Conservation (phyloP, 1,140 invertebrate genomes). For the Neotoxoptera formosana region DNA sequence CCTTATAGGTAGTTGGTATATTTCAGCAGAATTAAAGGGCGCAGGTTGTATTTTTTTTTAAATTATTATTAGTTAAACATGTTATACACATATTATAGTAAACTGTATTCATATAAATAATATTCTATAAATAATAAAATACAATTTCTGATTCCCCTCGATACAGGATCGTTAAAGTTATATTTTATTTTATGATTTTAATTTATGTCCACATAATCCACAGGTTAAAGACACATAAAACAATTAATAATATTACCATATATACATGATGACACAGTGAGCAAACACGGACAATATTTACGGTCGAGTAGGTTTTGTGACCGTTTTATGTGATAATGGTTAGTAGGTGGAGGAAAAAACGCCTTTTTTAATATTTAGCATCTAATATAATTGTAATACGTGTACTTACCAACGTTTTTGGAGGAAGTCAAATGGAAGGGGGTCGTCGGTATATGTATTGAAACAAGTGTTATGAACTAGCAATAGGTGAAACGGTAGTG, state of each 20-base stretch:
- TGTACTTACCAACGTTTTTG: constrained; percentile 40
- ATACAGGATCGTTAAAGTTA: not conserved
- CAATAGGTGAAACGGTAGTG: constrained; percentile 44
- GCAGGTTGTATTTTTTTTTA: not conserved
- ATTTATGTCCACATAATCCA: not conserved
- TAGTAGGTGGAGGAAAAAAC: constrained; percentile 24
- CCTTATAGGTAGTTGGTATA: not conserved
- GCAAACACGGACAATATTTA: constrained; percentile 53
- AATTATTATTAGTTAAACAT: not conserved
- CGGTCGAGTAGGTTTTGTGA: constrained; percentile 42
- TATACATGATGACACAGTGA: constrained; percentile 32
- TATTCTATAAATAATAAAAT: not conserved
- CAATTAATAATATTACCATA: constrained; percentile 39
- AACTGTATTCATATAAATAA: not conserved
- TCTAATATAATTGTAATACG: constrained; percentile 44
- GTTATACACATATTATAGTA: not conserved
- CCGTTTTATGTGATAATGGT: constrained; percentile 37
- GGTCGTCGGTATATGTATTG: constrained; percentile 23
- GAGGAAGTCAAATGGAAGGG: constrained; percentile 29
- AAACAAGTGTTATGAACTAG: constrained; percentile 46
- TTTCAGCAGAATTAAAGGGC: not conserved
- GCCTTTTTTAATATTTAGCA: constrained; percentile 33
- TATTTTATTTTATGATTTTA: constrained; percentile 20
- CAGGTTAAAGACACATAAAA: constrained; percentile 2
- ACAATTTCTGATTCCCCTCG: not conserved